These are phyloP conservation scores for Carettochelys insculpta DNA, from an alignment of 2,113 vertebrate genomes.

Conservation along the genomic window DNA sequence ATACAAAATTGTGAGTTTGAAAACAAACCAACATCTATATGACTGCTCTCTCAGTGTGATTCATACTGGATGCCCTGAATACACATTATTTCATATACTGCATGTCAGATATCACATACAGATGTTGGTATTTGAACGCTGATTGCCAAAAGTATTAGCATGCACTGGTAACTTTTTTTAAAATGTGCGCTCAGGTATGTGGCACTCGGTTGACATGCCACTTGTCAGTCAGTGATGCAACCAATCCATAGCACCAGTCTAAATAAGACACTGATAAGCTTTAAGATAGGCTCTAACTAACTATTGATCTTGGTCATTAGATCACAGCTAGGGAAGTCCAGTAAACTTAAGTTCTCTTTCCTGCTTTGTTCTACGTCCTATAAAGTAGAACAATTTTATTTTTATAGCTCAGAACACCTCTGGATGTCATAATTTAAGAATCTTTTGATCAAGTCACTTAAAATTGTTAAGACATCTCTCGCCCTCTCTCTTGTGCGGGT, in stretches of 20 bases:
- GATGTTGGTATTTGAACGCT: not conserved
- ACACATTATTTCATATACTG: not conserved
- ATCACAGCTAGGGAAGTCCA: not conserved
- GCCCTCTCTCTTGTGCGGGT: not conserved
- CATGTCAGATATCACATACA: not conserved
- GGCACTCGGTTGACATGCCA: not conserved
- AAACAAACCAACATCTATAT: not conserved
- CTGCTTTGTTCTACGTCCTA: not conserved
- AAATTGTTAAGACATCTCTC: not conserved
- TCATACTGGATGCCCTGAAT: rapidly evolving
- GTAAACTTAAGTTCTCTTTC: not conserved
- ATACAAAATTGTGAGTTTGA: not conserved
- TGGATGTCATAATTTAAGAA: not conserved
- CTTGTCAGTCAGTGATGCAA: not conserved
- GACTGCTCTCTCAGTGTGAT: not conserved
- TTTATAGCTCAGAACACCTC: not conserved
- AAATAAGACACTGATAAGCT: not conserved
- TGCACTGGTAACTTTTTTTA: not conserved
- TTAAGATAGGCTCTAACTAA: not conserved
- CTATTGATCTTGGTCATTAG: rapidly evolving
- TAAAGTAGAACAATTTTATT: not conserved
- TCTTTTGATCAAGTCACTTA: not conserved
- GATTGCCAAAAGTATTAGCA: not conserved
- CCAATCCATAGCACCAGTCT: not conserved
- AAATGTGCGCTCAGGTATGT: not conserved